These are phyloP conservation scores for Luperina nickerlii DNA, from an alignment of 2,888 invertebrate genomes.

Conservation along the genomic window DNA sequence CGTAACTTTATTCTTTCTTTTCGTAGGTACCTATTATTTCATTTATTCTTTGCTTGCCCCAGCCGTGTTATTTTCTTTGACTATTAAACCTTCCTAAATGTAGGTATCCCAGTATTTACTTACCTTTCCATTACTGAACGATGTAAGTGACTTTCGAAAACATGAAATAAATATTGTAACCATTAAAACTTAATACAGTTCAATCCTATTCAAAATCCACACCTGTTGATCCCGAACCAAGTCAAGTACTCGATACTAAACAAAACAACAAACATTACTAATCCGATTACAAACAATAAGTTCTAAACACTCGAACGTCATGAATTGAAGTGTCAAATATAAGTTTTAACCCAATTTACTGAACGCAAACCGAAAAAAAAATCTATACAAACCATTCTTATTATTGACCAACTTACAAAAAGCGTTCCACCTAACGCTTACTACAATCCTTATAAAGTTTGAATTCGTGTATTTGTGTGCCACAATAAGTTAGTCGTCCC, in stretches of 20 bases:
- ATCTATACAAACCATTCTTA: constrained; percentile 66
- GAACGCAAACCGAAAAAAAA: constrained; percentile 73
- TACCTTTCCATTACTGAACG: neutral
- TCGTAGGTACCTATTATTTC: neutral
- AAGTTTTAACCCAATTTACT: constrained; percentile 86
- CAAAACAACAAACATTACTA: constrained; percentile 80
- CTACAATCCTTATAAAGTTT: constrained; percentile 30
- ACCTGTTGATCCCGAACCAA: constrained; percentile 62
- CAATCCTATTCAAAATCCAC: constrained; percentile 42
- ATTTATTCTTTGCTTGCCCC: neutral
- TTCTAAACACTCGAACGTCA: constrained; percentile 77
- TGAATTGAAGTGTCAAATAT: constrained; percentile 80
- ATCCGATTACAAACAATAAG: constrained; percentile 83
- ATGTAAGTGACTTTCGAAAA: neutral
- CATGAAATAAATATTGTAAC: constrained; percentile 40
- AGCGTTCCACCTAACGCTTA: constrained; percentile 52
- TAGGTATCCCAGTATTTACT: neutral
- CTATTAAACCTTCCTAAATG: neutral
- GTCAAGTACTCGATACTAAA: constrained; percentile 64
- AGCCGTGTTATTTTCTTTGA: neutral
- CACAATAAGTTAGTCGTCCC: constrained; percentile 54
- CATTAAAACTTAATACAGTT: constrained; percentile 42
- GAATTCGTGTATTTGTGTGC: constrained; percentile 37
- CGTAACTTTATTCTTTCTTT: neutral
- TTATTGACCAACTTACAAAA: constrained; percentile 30